These are phyloP conservation scores for Smutsia temminckii DNA, from an alignment of 2,797 vertebrate genomes.

Conservation along the genomic window DNA sequence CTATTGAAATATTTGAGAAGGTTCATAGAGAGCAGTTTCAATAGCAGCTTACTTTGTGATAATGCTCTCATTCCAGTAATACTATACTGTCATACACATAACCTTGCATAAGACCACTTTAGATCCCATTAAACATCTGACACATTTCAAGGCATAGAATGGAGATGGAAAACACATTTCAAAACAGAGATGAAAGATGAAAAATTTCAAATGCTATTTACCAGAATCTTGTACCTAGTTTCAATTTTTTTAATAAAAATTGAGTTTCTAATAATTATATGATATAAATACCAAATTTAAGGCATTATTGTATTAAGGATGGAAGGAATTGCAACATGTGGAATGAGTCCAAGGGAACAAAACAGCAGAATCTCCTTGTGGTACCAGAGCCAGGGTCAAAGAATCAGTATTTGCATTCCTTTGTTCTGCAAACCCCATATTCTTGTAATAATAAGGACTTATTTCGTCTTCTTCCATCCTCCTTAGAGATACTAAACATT, in stretches of 20 bases:
- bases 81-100: background rate
- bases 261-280: background rate
- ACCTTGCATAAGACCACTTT: background rate
- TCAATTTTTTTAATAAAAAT: conserved; percentile 25
- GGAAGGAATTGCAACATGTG: background rate
- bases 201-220: conserved; percentile 22
- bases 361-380: background rate
- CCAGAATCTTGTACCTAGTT: background rate
- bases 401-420: conserved; percentile 8
- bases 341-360: background rate
- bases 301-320: background rate
- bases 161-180: background rate
- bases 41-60: background rate
- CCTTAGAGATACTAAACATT: conserved; percentile 1
- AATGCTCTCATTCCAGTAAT: background rate
- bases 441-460: conserved; percentile 5
- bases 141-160: background rate
- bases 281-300: conserved; percentile 43
- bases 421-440: conserved; percentile 9
- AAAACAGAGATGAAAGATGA: background rate
- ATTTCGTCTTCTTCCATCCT: background rate
- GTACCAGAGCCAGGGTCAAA: background rate
- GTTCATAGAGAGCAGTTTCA: background rate
- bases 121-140: background rate
- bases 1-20: background rate